Conservation (phyloP, 1,140 invertebrate genomes). For the Drosophila bipectinata region DNA sequence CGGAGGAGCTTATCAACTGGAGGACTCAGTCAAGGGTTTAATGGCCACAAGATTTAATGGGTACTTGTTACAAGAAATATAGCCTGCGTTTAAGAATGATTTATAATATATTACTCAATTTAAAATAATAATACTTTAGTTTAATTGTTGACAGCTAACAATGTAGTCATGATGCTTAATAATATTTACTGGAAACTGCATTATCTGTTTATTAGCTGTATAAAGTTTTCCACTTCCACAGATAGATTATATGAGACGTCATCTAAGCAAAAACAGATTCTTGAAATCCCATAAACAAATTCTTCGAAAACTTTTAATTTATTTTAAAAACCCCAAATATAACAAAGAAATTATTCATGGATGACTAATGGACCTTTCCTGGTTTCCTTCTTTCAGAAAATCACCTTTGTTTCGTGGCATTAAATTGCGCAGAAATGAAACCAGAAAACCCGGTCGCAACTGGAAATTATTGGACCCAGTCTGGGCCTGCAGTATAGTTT, state of each 20-base stretch:
- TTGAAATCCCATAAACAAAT: background rate
- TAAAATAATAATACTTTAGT: no score
- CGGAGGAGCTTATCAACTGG: conserved; percentile 21
- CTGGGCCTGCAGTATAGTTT: conserved; percentile 20
- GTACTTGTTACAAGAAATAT: background rate
- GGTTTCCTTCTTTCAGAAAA: background rate
- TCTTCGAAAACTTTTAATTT: conserved; percentile 3
- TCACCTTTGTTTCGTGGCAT: background rate
- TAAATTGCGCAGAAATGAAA: conserved; percentile 31
- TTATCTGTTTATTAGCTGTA: conserved; percentile 12
- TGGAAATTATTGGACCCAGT: conserved; percentile 35
- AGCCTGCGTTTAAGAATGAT: background rate
- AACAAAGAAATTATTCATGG: conserved; percentile 9
- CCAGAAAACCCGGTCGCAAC: conserved; percentile 25
- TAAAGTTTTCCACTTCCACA: conserved; percentile 26
- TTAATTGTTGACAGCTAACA: conserved; percentile 8
- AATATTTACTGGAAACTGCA: conserved; percentile 6
- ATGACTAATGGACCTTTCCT: conserved; percentile 10
- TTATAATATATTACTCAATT: background rate
- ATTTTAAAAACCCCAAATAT: conserved; percentile 8
- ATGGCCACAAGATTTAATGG: conserved; percentile 5
- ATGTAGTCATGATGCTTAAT: conserved; percentile 12
- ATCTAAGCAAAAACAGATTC: background rate
- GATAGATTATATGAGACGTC: conserved; percentile 12
- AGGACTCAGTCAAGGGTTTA: conserved; percentile 1